These are phyloP conservation scores for Xanthia togata DNA, from an alignment of 2,888 invertebrate species.

Conservation along the genomic window DNA sequence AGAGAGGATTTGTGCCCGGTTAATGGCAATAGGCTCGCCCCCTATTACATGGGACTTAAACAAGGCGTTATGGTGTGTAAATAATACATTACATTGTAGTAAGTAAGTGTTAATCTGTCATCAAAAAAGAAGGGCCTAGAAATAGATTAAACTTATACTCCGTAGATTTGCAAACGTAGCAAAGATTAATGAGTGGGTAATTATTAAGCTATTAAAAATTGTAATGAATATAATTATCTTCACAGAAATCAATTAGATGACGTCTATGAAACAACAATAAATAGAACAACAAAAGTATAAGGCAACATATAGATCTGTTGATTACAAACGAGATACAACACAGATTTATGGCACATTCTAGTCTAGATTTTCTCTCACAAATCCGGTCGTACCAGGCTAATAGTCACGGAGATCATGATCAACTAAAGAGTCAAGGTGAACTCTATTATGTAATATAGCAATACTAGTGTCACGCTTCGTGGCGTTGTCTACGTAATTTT, in stretches of 20 bases:
- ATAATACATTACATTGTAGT: neutral
- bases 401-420: conserved; percentile 54
- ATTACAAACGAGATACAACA: conserved; percentile 28
- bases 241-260: conserved; percentile 29
- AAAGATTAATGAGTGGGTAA: conserved; percentile 5
- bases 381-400: conserved; percentile 25
- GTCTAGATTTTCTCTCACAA: conserved; percentile 45
- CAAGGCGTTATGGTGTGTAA: neutral
- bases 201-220: conserved; percentile 16
- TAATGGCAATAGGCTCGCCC: neutral
- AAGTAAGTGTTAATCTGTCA: neutral
- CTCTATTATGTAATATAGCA: conserved; percentile 57
- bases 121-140: conserved; percentile 27
- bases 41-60: no score
- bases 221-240: conserved; percentile 26
- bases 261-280: conserved; percentile 31
- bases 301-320: conserved; percentile 24
- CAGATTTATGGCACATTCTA: conserved; percentile 40
- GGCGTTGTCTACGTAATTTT: conserved; percentile 45
- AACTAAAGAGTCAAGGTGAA: conserved; percentile 67
- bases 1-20: neutral
- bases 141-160: conserved; percentile 6
- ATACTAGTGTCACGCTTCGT: conserved; percentile 45
- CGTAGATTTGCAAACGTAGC: neutral
- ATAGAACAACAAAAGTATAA: conserved; percentile 14